Percentiles rank a stretch among this genome's conserved stretches.
Conservation (phyloP, 1,140 invertebrate species). For the Ooceraea biroi region DNA sequence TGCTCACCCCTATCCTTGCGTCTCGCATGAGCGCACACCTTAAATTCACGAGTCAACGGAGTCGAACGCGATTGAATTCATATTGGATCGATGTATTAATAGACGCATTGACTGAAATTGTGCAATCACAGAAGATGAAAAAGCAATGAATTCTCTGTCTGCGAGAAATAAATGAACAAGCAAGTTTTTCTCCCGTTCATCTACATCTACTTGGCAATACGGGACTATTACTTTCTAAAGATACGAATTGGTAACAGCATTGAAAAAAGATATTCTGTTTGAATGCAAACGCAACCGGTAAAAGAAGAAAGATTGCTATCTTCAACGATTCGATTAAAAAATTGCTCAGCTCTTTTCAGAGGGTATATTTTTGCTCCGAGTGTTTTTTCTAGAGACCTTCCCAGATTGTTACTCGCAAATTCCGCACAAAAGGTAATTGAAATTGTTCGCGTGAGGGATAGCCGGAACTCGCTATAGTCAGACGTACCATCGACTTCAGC, state of each 20-base stretch:
- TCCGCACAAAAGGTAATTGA: conserved; percentile 59
- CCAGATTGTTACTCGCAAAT: conserved; percentile 51
- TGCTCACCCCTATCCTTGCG: neutral
- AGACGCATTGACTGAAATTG: neutral
- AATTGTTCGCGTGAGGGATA: conserved; percentile 53
- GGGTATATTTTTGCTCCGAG: neutral
- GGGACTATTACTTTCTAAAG: neutral
- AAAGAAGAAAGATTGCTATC: conserved; percentile 2
- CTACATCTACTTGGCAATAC: neutral
- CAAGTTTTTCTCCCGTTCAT: neutral
- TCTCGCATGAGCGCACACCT: neutral
- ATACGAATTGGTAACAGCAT: neutral
- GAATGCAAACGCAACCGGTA: neutral
- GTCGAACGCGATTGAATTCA: conserved; percentile 18
- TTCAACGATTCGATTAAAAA: conserved; percentile 29
- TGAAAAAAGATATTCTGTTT: conserved; percentile 21
- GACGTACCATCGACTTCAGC: conserved; percentile 28
- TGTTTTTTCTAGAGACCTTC: conserved; percentile 8
- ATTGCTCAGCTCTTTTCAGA: conserved; percentile 32
- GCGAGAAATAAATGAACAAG: neutral
- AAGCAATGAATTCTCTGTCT: neutral
- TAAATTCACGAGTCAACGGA: neutral
- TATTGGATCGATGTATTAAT: neutral
- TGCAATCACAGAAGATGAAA: neutral
- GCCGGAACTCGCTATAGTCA: conserved; percentile 28